Evolutionary conservation across 2,888 invertebrate species (phyloP).

Genomic region (Apamea monoglypha): DNA sequence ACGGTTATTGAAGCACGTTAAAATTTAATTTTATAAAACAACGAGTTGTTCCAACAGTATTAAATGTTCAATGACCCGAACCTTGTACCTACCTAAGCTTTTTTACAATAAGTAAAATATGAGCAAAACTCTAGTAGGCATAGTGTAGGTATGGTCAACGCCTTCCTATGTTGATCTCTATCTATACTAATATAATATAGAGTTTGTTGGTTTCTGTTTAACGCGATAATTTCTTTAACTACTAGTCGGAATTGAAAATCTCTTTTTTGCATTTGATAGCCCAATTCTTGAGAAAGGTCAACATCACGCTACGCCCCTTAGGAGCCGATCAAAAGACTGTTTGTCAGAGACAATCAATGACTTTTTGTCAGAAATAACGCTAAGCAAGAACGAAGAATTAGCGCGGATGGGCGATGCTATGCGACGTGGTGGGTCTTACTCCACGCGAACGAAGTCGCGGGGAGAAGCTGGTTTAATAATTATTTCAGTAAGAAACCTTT

Average conservation of each 20-base stretch:
- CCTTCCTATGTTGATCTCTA: not conserved
- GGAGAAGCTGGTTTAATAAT: not conserved
- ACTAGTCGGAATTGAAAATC: too few relatives aligned
- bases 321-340: too few relatives aligned
- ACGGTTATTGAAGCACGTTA: not conserved
- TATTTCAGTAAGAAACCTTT: constrained; percentile 12
- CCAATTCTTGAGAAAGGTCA: not conserved
- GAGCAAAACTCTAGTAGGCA: not conserved
- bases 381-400: too few relatives aligned
- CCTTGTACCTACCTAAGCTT: constrained; percentile 21
- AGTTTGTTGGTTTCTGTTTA: not conserved
- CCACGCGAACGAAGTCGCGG: not conserved
- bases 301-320: too few relatives aligned
- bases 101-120: constrained; percentile 20
- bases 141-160: not conserved
- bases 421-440: not conserved
- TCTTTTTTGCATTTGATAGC: too few relatives aligned
- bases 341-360: too few relatives aligned
- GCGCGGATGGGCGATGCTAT: not conserved
- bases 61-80: constrained; percentile 58
- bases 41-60: constrained; percentile 25
- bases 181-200: too few relatives aligned
- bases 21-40: constrained; percentile 17
- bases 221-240: not conserved
- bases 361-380: too few relatives aligned